Evolutionary conservation across 2,113 vertebrate genomes (phyloP), one percentile per base, ranked within the genome.

Genomic region (Ceyx cyanopectus): DNA sequence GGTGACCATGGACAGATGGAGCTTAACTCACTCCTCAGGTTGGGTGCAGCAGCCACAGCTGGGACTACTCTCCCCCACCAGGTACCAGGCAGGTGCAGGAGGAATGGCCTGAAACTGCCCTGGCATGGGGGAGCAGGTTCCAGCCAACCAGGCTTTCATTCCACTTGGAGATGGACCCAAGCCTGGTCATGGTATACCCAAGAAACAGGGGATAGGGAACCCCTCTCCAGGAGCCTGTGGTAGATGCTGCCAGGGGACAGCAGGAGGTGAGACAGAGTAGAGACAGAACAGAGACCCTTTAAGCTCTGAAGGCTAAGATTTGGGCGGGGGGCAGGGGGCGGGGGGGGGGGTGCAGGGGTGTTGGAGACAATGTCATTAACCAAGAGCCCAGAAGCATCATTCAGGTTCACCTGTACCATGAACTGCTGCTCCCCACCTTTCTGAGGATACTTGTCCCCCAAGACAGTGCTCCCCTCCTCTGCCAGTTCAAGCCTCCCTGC

Each of bases 1-100:
- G 65, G 32, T 68, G 40, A 17, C 27, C 11, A 3, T 0, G 0
- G 26, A 41, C 41, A 68, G 65, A 6, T n/a, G 30, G 29, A 53
- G 10, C 26, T 19, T 20, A 22, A 29, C 27, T n/a, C 9, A 1
- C 2, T 60, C 22, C 53, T 24, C 3, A 2, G 10, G 18, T 19
- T 3, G 17, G 22, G 15, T 1, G 0, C 76, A 76, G 37, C 29
- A 43, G 24, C 34, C 9, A 16, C 14, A 22, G 50, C 23, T 66
- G 40, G 23, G 32, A 41, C 1, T 2, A 61, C 4, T 2, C 29
- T 14, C 9, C 14, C 12, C 12, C 5, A 37, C 3, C 21, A 26
- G n/a, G 13, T 6, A 51, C 11, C 14, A 16, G 27, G 12, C 0
- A 10, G 12, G 13, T 43, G 37, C 41, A 77, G 65, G 75, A 63